These are phyloP conservation scores for Caenorhabditis parvicauda DNA, from an alignment of 2,888 invertebrate genomes.

Conservation along the genomic window DNA sequence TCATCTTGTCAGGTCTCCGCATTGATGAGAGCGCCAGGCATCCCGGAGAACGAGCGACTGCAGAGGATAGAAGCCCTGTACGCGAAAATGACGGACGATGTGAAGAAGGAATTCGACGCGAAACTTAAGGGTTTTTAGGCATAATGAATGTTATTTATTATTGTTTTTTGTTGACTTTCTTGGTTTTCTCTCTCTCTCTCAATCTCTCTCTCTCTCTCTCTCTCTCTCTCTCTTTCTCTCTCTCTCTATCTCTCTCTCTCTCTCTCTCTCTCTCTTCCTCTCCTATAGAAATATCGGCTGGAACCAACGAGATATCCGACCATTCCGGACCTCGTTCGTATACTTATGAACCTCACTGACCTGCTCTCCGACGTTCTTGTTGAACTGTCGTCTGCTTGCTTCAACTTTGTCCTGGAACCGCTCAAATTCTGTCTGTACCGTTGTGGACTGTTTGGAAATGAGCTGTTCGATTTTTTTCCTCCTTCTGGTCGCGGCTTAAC, in stretches of 20 bases:
- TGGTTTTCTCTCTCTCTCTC: not conserved
- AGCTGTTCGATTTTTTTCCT: too few relatives aligned
- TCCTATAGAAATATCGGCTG: too few relatives aligned
- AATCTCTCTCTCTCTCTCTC: not conserved
- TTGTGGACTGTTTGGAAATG: too few relatives aligned
- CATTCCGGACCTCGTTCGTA: too few relatives aligned
- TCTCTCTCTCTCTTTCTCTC: not conserved
- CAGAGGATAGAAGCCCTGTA: slow-evolving; percentile 39
- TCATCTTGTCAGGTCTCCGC: slow-evolving; percentile 28
- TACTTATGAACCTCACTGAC: too few relatives aligned
- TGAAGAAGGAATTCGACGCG: slow-evolving; percentile 40
- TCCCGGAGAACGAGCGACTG: slow-evolving; percentile 29
- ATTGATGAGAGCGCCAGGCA: slow-evolving; percentile 35
- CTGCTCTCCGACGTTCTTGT: too few relatives aligned
- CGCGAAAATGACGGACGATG: slow-evolving; percentile 26
- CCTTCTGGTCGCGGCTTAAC: too few relatives aligned
- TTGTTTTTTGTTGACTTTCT: slow-evolving; percentile 1
- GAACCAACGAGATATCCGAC: too few relatives aligned
- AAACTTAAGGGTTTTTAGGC: slow-evolving; percentile 36
- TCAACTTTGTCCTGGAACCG: too few relatives aligned
- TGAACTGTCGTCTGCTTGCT: too few relatives aligned
- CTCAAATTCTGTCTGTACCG: too few relatives aligned
- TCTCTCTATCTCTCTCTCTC: slow-evolving; percentile 7
- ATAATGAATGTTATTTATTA: slow-evolving; percentile 1
- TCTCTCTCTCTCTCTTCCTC: too few relatives aligned